Conservation (phyloP, 2,113 vertebrate species). For the Steatornis caripensis region DNA sequence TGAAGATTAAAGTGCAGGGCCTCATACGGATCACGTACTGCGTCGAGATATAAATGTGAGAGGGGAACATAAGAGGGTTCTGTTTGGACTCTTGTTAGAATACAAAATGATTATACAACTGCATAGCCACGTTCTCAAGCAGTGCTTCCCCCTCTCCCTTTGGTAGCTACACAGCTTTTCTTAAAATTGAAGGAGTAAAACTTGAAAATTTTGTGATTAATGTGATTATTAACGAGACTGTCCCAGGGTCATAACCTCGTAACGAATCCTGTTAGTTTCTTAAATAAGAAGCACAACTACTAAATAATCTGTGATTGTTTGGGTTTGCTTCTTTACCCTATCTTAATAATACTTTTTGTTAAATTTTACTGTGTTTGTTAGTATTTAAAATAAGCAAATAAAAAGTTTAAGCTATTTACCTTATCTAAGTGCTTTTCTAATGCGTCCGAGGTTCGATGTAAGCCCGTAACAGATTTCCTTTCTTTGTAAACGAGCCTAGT, state of each 20-base stretch:
- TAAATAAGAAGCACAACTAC: neutral
- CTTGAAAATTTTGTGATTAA: neutral
- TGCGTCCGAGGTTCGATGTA: neutral
- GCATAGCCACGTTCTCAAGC: neutral
- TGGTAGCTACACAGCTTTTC: neutral
- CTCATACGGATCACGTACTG: neutral
- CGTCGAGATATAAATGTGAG: conserved; percentile 11
- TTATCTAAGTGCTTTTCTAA: neutral
- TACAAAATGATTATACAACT: neutral
- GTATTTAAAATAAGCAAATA: neutral
- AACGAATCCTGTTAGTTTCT: neutral
- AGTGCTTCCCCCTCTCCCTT: neutral
- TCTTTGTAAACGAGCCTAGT: neutral
- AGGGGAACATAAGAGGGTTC: conserved; percentile 3
- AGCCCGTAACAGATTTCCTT: neutral
- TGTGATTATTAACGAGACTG: neutral
- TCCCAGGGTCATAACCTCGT: neutral
- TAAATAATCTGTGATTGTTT: neutral
- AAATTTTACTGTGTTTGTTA: neutral
- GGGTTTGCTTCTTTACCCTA: neutral
- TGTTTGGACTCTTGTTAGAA: neutral
- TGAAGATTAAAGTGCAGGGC: conserved; percentile 39
- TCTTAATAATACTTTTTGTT: neutral
- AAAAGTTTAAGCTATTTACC: neutral
- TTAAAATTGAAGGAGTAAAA: neutral